phyloP scores from a whole-genome alignment of 2,888 invertebrate genomes.

The Phragmatobia fuliginosa region DNA sequence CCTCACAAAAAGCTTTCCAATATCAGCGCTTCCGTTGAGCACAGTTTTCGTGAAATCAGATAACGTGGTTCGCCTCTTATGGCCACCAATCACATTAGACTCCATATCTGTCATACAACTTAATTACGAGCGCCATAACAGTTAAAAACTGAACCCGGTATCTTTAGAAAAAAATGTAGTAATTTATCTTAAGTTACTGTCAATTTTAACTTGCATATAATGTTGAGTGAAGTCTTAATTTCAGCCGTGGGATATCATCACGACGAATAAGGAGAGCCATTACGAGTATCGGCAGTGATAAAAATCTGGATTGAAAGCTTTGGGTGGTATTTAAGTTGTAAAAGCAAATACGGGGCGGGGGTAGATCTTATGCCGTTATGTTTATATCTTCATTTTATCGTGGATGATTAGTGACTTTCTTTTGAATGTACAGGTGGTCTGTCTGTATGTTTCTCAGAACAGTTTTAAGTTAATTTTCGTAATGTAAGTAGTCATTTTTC shows the following conservation, averaged over 20 bases:
- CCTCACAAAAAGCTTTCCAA: constrained; percentile 32
- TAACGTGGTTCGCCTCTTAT: constrained; percentile 40
- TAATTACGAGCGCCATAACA: constrained; percentile 65
- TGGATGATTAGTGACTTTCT: constrained; percentile 34
- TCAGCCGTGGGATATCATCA: constrained; percentile 51
- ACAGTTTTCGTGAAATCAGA: constrained; percentile 61
- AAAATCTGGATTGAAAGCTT: constrained; percentile 62
- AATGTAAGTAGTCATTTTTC: neutral
- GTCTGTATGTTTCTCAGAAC: constrained; percentile 12
- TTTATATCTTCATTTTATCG: constrained; percentile 49
- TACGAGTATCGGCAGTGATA: constrained; percentile 70
- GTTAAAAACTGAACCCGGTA: constrained; percentile 65
- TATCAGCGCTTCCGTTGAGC: constrained; percentile 48
- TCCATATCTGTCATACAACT: constrained; percentile 58
- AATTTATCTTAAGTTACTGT: constrained; percentile 44
- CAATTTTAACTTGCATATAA: constrained; percentile 55
- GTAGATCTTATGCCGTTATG: constrained; percentile 33
- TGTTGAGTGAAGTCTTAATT: constrained; percentile 51
- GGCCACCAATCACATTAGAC: constrained; percentile 69
- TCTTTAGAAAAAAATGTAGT: constrained; percentile 68
- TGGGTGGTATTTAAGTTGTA: constrained; percentile 58
- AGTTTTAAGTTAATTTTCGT: neutral
- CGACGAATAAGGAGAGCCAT: constrained; percentile 68
- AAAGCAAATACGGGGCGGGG: constrained; percentile 66
- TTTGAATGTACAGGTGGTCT: constrained; percentile 40